A percentile compares a stretch with the other conserved stretches of the same genome.
These are phyloP conservation scores for Herpetotheres cachinnans DNA, from an alignment of 2,113 vertebrate genomes.

Conservation along the genomic window DNA sequence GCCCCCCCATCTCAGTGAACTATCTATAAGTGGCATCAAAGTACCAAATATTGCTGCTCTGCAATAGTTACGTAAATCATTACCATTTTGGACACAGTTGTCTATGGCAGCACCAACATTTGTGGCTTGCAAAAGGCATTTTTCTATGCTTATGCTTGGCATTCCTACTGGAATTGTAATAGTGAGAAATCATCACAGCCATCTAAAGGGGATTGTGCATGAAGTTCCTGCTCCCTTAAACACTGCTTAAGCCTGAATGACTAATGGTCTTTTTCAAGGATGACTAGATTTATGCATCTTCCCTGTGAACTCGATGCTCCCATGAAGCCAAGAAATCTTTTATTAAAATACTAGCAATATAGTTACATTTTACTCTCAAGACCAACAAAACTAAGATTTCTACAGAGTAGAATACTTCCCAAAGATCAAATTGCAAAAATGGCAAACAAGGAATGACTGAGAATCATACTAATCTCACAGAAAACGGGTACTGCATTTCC, in stretches of 20 bases:
- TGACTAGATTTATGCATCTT: background rate
- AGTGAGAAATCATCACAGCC: background rate
- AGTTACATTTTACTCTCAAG: background rate
- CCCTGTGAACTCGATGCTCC: background rate
- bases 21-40: background rate
- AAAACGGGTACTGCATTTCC: background rate
- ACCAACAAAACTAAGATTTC: background rate
- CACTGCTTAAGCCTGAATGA: background rate
- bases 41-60: background rate
- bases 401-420: background rate
- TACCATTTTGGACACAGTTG: background rate
- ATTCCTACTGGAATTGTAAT: background rate
- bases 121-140: slow-evolving; percentile 2
- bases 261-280: slow-evolving; percentile 19
- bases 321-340: slow-evolving; percentile 14
- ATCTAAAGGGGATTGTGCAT: background rate
- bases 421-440: slow-evolving; percentile 4
- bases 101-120: background rate
- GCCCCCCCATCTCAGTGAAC: background rate
- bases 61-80: background rate
- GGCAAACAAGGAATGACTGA: background rate
- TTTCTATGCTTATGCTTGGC: background rate
- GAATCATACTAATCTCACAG: background rate
- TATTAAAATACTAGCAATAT: background rate
- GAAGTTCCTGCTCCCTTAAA: background rate